Conservation (phyloP, 2,888 invertebrate genomes). For the Xanthia icteritia region DNA sequence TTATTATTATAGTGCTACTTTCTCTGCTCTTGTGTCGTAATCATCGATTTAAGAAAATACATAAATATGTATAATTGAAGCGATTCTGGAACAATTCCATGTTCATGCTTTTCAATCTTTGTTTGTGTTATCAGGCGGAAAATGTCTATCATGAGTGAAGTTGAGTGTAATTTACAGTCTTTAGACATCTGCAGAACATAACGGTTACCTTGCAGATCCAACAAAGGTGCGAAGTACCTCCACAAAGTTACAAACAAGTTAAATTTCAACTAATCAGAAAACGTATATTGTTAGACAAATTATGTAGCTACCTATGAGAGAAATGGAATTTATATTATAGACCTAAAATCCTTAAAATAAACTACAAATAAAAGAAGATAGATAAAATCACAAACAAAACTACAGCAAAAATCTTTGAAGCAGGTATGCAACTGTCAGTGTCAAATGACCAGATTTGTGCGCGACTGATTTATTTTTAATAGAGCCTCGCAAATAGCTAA, state of each 20-base stretch:
- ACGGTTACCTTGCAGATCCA: conserved; percentile 20
- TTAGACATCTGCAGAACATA: neutral
- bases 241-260: neutral
- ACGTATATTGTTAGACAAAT: neutral
- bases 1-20: conserved; percentile 29
- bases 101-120: neutral
- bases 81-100: neutral
- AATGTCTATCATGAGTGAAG: neutral
- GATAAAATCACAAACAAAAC: conserved; percentile 40
- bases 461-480: conserved; percentile 49
- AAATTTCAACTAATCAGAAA: neutral
- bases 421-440: conserved; percentile 27
- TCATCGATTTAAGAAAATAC: neutral
- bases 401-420: conserved; percentile 39
- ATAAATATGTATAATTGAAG: neutral
- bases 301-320: neutral
- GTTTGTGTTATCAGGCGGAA: neutral
- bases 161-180: neutral
- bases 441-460: conserved; percentile 30
- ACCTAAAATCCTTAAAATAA: conserved; percentile 19
- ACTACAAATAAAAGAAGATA: conserved; percentile 24
- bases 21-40: conserved; percentile 9
- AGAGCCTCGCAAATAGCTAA: neutral
- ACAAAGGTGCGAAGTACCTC: neutral
- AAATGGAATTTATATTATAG: neutral